Percentiles rank a stretch among this genome's conserved stretches.
Evolutionary conservation across 2,113 vertebrate genomes (phyloP).

Genomic region (Lethenteron reissneri): DNA sequence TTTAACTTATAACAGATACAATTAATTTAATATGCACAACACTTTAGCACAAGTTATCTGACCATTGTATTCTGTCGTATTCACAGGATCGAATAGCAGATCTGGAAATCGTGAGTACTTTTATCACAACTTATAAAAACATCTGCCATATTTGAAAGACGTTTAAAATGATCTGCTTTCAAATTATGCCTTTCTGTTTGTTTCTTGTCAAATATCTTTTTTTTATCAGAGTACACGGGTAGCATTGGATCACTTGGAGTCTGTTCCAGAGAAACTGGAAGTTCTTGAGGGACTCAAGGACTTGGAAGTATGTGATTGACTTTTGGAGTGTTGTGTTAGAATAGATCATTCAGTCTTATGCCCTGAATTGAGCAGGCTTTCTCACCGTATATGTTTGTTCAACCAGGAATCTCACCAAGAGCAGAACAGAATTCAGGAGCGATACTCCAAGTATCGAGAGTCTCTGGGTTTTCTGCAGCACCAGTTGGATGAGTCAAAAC

Average conservation of each 20-base stretch:
- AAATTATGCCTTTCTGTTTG: conserved; percentile 8
- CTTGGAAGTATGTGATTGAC: conserved; percentile 27
- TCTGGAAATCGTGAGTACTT: conserved; percentile 10
- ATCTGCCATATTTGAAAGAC: conserved; percentile 9
- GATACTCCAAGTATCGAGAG: conserved; percentile 39
- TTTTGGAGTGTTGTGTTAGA: conserved; percentile 7
- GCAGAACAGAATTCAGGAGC: conserved; percentile 32
- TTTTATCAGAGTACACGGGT: conserved; percentile 41
- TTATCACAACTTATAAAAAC: conserved; percentile 4
- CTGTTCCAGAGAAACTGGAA: conserved; percentile 52
- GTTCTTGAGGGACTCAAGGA: conserved; percentile 49
- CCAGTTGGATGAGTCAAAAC: conserved; percentile 40
- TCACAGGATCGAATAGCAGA: conserved; percentile 13
- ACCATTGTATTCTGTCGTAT: not conserved
- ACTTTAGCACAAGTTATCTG: conserved; percentile 3
- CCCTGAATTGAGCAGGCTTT: conserved; percentile 8
- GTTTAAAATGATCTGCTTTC: conserved; percentile 12
- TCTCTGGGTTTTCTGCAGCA: conserved; percentile 40
- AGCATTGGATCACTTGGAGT: conserved; percentile 60
- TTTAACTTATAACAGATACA: not conserved
- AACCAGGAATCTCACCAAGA: conserved; percentile 36
- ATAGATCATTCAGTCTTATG: not conserved
- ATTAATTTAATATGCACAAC: not conserved
- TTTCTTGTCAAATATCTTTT: conserved; percentile 13
- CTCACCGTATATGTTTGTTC: conserved; percentile 11